Evolutionary conservation across 2,113 vertebrate species (phyloP).

Genomic region (Dromaius novaehollandiae): DNA sequence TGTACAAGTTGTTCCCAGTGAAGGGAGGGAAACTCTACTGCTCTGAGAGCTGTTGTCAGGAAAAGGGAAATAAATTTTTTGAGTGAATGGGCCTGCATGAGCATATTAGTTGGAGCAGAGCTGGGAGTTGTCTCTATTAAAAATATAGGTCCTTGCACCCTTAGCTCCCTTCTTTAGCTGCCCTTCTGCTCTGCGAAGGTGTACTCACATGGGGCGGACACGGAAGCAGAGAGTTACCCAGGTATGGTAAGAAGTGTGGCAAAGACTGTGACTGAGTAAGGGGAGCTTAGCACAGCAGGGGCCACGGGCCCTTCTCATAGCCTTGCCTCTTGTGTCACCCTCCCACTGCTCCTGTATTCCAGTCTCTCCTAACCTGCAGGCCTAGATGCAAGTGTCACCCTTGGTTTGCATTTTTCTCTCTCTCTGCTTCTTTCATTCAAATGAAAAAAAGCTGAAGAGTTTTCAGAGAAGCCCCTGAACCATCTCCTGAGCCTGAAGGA

Average conservation of each 20-base stretch:
- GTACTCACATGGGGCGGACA: not conserved
- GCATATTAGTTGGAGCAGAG: not conserved
- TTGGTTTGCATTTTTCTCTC: not conserved
- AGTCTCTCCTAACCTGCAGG: not conserved
- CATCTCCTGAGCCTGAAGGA: not conserved
- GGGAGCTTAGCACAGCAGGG: not conserved
- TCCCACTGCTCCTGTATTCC: not conserved
- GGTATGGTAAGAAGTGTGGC: not conserved
- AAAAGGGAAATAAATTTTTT: not conserved
- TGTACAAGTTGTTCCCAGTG: not conserved
- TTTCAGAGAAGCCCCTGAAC: not conserved
- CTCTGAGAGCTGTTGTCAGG: not conserved
- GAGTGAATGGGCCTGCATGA: not conserved
- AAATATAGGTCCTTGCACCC: not conserved
- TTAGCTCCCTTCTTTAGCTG: not conserved
- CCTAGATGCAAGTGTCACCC: not conserved
- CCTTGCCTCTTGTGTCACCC: not conserved
- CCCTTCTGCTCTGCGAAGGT: not conserved
- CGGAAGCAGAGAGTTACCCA: not conserved
- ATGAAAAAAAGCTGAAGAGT: not conserved
- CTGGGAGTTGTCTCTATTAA: not conserved
- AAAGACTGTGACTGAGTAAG: not conserved
- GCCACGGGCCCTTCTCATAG: not conserved
- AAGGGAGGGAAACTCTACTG: not conserved
- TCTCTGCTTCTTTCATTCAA: not conserved